Base-by-base conservation (phyloP, 2,113 vertebrate species). In the Piaya cayana region DNA sequence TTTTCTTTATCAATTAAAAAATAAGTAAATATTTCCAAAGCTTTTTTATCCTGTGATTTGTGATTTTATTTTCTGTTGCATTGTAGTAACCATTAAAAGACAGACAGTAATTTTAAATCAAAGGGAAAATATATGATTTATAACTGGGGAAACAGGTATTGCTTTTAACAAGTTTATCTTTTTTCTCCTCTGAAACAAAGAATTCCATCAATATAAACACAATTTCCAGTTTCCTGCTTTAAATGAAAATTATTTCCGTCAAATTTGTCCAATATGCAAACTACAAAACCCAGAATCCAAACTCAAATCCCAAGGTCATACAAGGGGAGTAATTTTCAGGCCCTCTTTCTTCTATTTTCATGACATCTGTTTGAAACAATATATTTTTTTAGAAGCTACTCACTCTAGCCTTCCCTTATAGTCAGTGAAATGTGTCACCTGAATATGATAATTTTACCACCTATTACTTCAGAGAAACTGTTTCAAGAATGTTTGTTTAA, bases 291-390 rank as follows among this genome's bases (percentile, higher is more conserved):
- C 27, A 30, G 30, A 84, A 12, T 59, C 63, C 60, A 78, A 70
- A 58, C 9, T n/a, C 23, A 11, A 3, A 67, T 50, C 4, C 0
- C 0, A 78, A 78, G 25, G 19, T 39, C 12, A 4, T 60, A 29
- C 12, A 52, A 78, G 32, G 20, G 25, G 74, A 39, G 6, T 2
- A 32, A 1, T 58, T 88, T 71, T 17, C 15, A 56, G 19, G 16
- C 9, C 19, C 80, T 30, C 27, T 63, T 69, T 53, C 37, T 50
- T 56, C 49, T 84, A 8, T 43, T 84, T 81, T 37, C 19, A 21
- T 63, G 27, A 4, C n/a, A 58, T 30, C 11, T 2, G 1, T 78
- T 70, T 55, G 27, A 82, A 82, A 12, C 11, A 47, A 23, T 23
- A 23, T 5, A 69, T 8, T 55, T 70, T 39, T 84, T 90, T 14